Evolutionary conservation across 2,113 vertebrate genomes (phyloP).

Genomic region (Haplotaxodon microlepis): DNA sequence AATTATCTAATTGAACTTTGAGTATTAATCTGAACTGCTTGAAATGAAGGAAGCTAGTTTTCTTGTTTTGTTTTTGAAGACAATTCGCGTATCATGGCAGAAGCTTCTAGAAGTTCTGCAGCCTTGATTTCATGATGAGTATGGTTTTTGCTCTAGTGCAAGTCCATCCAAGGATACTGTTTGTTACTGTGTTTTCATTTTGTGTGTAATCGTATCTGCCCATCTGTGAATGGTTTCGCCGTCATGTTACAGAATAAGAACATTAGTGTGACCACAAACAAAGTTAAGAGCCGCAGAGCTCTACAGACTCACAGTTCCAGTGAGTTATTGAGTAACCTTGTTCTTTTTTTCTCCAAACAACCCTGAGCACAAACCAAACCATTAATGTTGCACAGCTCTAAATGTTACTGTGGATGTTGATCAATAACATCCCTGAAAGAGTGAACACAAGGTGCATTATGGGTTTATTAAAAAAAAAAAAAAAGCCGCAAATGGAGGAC

Average conservation of each 20-base stretch:
- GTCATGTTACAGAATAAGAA: background rate
- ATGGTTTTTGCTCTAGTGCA: background rate
- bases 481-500: background rate
- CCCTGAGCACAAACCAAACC: background rate
- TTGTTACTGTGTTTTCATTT: background rate
- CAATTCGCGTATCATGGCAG: background rate
- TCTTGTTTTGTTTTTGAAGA: background rate
- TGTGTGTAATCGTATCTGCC: background rate
- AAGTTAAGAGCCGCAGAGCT: background rate
- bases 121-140: background rate
- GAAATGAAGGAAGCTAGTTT: background rate
- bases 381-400: conserved; percentile 14
- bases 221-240: background rate
- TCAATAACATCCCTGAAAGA: conserved; percentile 29
- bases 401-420: conserved; percentile 24
- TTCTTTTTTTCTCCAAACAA: conserved; percentile 16
- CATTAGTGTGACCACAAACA: background rate
- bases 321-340: conserved; percentile 1
- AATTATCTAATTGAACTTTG: background rate
- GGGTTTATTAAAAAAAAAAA: background rate
- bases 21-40: background rate
- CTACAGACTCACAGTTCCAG: background rate
- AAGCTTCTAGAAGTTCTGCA: background rate
- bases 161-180: background rate
- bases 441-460: background rate